These are phyloP conservation scores for Neuroterus valhalla DNA, from an alignment of 1,140 invertebrate genomes.

Conservation along the genomic window DNA sequence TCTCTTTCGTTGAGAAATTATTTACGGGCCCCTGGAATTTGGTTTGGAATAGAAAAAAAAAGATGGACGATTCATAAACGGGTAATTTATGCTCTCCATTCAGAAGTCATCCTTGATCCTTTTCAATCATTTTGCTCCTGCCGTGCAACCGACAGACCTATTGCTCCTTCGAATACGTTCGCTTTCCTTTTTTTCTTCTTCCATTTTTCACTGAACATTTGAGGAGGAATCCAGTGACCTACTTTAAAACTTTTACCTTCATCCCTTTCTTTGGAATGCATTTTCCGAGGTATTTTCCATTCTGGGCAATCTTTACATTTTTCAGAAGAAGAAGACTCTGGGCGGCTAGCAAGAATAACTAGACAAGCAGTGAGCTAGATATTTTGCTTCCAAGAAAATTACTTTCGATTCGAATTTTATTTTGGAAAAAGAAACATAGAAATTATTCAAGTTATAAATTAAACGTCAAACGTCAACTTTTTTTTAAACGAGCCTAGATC, in stretches of 20 bases:
- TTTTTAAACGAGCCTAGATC: no score
- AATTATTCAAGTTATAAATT: no score
- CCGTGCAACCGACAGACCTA: conserved; percentile 35
- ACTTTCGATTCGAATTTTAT: no score
- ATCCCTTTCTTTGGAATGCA: conserved; percentile 29
- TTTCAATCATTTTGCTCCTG: conserved; percentile 37
- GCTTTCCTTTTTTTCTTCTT: conserved; percentile 47
- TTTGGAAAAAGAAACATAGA: no score
- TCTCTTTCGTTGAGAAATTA: conserved; percentile 58
- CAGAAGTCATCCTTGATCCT: conserved; percentile 40
- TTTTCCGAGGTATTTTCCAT: not conserved
- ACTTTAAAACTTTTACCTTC: conserved; percentile 47
- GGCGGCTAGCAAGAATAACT: not conserved
- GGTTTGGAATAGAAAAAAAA: conserved; percentile 38
- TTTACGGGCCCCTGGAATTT: conserved; percentile 54
- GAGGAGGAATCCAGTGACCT: conserved; percentile 48
- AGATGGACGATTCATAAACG: conserved; percentile 60
- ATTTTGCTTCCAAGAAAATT: no score
- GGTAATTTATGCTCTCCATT: conserved; percentile 61
- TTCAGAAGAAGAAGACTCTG: not conserved
- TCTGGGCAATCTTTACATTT: not conserved
- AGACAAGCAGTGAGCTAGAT: no score
- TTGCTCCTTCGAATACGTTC: conserved; percentile 28
- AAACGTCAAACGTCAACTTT: no score
- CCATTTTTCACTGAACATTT: conserved; percentile 52